phyloP scores from a whole-genome alignment of 2,113 vertebrate genomes.

The Nothobranchius kuhntae region DNA sequence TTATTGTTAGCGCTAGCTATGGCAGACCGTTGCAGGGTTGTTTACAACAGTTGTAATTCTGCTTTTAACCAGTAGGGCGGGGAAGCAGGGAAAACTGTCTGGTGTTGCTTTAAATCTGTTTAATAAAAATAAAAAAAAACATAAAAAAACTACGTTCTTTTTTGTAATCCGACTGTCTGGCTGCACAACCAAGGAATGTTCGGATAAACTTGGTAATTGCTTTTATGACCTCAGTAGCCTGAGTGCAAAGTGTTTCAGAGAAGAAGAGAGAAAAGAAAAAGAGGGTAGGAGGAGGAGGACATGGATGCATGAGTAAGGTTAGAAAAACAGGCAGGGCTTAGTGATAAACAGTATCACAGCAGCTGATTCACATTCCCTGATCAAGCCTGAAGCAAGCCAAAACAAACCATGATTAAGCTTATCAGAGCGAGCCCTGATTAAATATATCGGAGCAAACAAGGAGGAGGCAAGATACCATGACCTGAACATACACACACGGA shows the following conservation, averaged over 20 bases:
- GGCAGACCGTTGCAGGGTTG: too few relatives aligned
- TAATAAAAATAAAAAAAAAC: not conserved
- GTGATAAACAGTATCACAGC: conserved; percentile 32
- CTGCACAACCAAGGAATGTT: not conserved
- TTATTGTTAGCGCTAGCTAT: too few relatives aligned
- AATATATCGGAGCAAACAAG: conserved; percentile 55
- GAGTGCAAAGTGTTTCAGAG: conserved; percentile 4
- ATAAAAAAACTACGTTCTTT: not conserved
- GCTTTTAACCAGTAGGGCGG: too few relatives aligned
- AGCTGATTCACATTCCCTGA: conserved; percentile 44
- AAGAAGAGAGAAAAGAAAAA: not conserved
- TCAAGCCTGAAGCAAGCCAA: conserved; percentile 43
- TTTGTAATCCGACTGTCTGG: not conserved
- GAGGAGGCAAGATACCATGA: conserved; percentile 41
- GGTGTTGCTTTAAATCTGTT: too few relatives aligned
- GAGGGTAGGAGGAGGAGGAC: not conserved
- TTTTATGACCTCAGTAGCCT: conserved; percentile 2
- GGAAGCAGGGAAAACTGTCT: too few relatives aligned
- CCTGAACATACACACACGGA: conserved; percentile 35
- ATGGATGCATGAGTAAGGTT: not conserved
- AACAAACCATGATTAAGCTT: conserved; percentile 47
- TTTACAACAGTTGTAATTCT: too few relatives aligned
- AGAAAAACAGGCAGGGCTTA: conserved; percentile 10
- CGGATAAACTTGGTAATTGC: not conserved
- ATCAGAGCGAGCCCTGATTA: conserved; percentile 52